Evolutionary conservation across 2,888 invertebrate species (phyloP), one percentile per base, ranked within the genome.

Genomic region (Patella ulyssiponensis): DNA sequence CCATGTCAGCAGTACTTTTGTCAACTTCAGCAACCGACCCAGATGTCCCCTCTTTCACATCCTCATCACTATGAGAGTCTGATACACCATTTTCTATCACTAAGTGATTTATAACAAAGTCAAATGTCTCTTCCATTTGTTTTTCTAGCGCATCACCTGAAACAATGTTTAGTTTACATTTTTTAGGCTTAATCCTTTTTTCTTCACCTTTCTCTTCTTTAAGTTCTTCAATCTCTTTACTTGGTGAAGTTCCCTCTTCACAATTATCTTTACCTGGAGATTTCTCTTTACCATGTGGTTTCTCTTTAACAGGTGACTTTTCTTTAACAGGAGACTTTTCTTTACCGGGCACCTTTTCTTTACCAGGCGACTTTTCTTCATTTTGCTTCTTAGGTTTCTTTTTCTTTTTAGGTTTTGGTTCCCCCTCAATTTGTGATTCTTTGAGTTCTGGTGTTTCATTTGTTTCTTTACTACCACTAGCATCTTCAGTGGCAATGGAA

Each of bases 311-410:
- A 23, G 27, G 56, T 5, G 17, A 15, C 58, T n/a, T 77, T 71
- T n/a, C n/a, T n/a, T n/a, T n/a, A n/a, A n/a, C n/a, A n/a, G n/a
- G n/a, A n/a, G 17, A 15, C 58, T n/a, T 77, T 71, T 27, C 58
- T 56, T 20, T 15, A 23, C 33, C 58, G 17, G n/a, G 64, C 51
- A 54, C 54, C 17, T 7, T 27, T 15, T 27, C 58, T 56, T 20
- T 15, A 23, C 33, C 58, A 14, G n/a, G 64, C 51, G 64, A 64
- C 17, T 7, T 27, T 15, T 23, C 81, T 80, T 17, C 56, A 71
- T 27, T 81, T 81, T 27, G 73, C 69, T 75, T 77, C 23, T 53
- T 53, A n/a, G 27, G 71, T 71, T 79, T 77, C 33, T 71, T 69
- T 53, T 71, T 73, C n/a, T 77, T 58, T 15, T 44, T 70, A n/a